These are phyloP conservation scores for Brachypalpus laphriformis DNA, from an alignment of 2,888 invertebrate species.

Conservation along the genomic window DNA sequence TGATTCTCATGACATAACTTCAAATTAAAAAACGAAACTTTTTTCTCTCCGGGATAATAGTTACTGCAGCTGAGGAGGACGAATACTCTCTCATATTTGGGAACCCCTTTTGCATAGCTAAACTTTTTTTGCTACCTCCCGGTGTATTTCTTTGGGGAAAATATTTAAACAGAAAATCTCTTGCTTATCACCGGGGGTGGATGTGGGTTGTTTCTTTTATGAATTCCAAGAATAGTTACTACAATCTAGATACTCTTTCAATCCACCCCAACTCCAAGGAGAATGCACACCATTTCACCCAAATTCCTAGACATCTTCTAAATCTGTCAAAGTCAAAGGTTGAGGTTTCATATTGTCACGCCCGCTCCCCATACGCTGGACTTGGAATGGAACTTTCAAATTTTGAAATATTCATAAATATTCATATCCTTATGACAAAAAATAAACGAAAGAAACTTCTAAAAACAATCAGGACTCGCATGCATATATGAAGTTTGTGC, in stretches of 20 bases:
- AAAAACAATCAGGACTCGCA: constrained; percentile 11
- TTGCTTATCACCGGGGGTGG: neutral
- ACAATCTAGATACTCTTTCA: neutral
- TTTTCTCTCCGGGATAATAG: neutral
- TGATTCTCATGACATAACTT: constrained; percentile 2
- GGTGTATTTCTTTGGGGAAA: neutral
- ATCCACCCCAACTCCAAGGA: too few relatives aligned
- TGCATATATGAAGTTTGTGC: neutral
- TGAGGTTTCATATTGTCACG: constrained; percentile 26
- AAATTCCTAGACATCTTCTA: neutral
- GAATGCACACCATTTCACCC: too few relatives aligned
- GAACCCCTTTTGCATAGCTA: neutral
- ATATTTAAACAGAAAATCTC: constrained; percentile 34
- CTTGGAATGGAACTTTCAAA: constrained; percentile 20
- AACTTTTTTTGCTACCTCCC: neutral
- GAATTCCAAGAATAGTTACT: constrained; percentile 39
- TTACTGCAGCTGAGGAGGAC: neutral
- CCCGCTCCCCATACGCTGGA: neutral
- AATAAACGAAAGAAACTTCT: neutral
- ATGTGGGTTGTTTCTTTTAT: constrained; percentile 2
- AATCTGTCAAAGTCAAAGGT: constrained; percentile 41
- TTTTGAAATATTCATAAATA: constrained; percentile 59
- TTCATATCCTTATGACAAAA: constrained; percentile 46
- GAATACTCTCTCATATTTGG: neutral
- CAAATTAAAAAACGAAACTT: constrained; percentile 33